Conservation (phyloP, 2,113 vertebrate genomes). For the Neoarius graeffei region DNA sequence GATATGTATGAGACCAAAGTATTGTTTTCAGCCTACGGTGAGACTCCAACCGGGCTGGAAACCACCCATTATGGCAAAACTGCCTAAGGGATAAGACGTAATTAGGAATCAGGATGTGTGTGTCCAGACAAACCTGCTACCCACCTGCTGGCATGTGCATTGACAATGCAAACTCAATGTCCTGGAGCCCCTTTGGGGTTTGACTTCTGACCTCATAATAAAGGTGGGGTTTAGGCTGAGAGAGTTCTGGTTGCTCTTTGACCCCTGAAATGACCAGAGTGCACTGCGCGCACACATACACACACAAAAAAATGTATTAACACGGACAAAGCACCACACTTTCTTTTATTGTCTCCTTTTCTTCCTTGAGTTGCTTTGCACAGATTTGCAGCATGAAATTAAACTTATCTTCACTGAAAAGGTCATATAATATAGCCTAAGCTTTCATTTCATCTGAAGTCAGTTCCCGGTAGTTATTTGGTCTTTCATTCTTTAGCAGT, state of each 20-base stretch:
- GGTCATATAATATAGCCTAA: not conserved
- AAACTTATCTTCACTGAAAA: not conserved
- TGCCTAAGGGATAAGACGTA: not conserved
- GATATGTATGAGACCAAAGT: not conserved
- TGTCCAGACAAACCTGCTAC: slow-evolving; percentile 30
- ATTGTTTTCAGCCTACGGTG: not conserved
- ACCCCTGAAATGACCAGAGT: slow-evolving; percentile 36
- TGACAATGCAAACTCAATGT: slow-evolving; percentile 31
- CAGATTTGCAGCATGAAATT: not conserved
- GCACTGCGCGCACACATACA: not conserved
- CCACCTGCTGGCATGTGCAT: slow-evolving; percentile 48
- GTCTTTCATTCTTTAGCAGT: not conserved
- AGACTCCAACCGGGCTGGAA: not conserved
- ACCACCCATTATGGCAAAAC: not conserved
- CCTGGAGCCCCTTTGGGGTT: slow-evolving; percentile 30
- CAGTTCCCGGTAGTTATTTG: not conserved
- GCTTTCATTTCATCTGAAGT: not conserved
- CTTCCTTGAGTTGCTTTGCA: not conserved
- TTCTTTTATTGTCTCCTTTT: not conserved
- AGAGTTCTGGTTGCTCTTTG: slow-evolving; percentile 44
- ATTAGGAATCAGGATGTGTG: slow-evolving; percentile 32
- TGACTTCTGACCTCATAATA: slow-evolving; percentile 38
- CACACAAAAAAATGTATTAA: not conserved
- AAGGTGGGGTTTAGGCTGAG: slow-evolving; percentile 40
- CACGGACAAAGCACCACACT: not conserved